phyloP scores from a whole-genome alignment of 2,888 invertebrate genomes.

The Pinctada fucata region DNA sequence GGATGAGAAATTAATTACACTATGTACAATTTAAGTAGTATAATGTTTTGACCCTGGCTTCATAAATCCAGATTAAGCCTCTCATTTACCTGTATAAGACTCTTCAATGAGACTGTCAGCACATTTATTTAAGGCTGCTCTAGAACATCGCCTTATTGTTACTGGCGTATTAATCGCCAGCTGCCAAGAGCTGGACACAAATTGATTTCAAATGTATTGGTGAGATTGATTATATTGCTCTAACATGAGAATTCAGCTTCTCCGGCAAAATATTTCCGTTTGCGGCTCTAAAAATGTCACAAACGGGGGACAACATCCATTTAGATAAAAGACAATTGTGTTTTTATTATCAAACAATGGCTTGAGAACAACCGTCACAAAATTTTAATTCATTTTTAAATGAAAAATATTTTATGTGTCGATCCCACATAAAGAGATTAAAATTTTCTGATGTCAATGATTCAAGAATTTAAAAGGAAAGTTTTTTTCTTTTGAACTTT shows the following conservation, averaged over 20 bases:
- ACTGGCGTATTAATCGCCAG: slow-evolving; percentile 23
- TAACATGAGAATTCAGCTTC: slow-evolving; percentile 15
- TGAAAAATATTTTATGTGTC: too few species aligned
- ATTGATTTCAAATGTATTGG: slow-evolving; percentile 12
- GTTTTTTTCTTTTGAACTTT: too few species aligned
- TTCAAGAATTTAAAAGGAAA: too few species aligned
- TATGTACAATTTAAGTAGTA: slow-evolving; percentile 35
- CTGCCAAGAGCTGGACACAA: slow-evolving; percentile 27
- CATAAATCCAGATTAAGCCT: slow-evolving; percentile 31
- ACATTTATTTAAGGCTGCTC: slow-evolving; percentile 37
- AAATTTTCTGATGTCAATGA: too few species aligned
- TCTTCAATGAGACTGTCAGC: slow-evolving; percentile 30
- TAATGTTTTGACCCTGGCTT: slow-evolving; percentile 29
- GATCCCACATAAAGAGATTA: too few species aligned
- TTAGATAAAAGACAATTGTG: too few species aligned
- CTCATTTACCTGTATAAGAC: slow-evolving; percentile 19
- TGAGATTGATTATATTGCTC: slow-evolving; percentile 15
- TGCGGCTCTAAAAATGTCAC: neutral
- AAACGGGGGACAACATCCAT: too few species aligned
- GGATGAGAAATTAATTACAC: slow-evolving; percentile 36
- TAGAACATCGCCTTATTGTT: slow-evolving; percentile 23
- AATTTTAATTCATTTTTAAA: too few species aligned
- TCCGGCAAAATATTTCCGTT: neutral
- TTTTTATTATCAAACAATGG: too few species aligned
- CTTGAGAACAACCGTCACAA: too few species aligned